Conservation (phyloP, 2,888 invertebrate species). For the Leucozona laternaria region DNA sequence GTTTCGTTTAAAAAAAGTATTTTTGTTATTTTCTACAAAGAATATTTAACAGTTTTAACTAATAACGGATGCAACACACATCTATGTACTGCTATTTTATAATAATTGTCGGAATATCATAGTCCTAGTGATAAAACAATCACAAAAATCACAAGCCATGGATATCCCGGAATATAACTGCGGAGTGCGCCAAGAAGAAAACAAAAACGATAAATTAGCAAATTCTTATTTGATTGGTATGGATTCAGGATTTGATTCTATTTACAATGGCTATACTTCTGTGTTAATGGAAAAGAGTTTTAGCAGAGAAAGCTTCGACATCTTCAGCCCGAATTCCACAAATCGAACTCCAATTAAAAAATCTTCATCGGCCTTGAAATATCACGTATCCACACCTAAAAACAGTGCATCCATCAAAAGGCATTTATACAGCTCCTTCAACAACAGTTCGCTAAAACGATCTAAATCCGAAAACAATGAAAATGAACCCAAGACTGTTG, state of each 20-base stretch:
- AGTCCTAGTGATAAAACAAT: neutral
- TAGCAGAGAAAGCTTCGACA: slow-evolving; percentile 59
- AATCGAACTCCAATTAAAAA: slow-evolving; percentile 46
- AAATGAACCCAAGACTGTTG: slow-evolving; percentile 48
- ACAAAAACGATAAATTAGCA: slow-evolving; percentile 41
- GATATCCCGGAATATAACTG: slow-evolving; percentile 62
- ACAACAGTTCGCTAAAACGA: slow-evolving; percentile 37
- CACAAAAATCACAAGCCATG: slow-evolving; percentile 34
- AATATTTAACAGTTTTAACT: slow-evolving; percentile 32
- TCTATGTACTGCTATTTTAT: neutral
- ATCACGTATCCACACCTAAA: slow-evolving; percentile 64
- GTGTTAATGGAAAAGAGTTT: slow-evolving; percentile 65
- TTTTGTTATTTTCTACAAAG: neutral
- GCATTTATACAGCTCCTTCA: slow-evolving; percentile 34
- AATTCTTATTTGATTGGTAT: slow-evolving; percentile 40
- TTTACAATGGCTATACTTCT: slow-evolving; percentile 52
- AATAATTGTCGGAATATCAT: neutral
- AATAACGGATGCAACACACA: slow-evolving; percentile 42
- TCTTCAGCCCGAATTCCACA: slow-evolving; percentile 44
- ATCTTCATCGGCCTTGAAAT: slow-evolving; percentile 20
- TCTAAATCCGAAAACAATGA: slow-evolving; percentile 57
- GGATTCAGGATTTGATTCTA: slow-evolving; percentile 66
- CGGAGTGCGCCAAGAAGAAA: slow-evolving; percentile 48
- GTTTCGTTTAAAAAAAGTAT: slow-evolving; percentile 44
- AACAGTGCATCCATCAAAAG: slow-evolving; percentile 49